Conservation (phyloP, 1,140 invertebrate species). For the Drosophila biarmipes region DNA sequence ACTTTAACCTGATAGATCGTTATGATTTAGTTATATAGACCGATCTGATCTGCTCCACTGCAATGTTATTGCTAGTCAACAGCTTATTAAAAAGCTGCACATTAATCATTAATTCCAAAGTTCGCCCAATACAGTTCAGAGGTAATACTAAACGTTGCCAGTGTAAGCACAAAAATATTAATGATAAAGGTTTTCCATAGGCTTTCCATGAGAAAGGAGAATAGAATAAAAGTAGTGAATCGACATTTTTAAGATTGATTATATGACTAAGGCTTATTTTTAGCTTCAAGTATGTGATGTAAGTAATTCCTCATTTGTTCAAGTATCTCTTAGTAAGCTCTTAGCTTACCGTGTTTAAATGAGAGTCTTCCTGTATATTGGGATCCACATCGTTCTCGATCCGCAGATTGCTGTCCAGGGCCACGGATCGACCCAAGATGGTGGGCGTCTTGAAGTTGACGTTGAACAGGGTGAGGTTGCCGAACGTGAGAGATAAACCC, state of each 20-base stretch:
- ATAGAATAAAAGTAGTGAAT: too few relatives aligned
- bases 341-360: constrained; percentile 63
- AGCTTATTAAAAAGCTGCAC: too few relatives aligned
- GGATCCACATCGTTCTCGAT: constrained; percentile 62
- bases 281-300: too few relatives aligned
- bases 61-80: not conserved
- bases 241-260: too few relatives aligned
- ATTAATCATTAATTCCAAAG: too few relatives aligned
- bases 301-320: too few relatives aligned
- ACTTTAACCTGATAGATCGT: not conserved
- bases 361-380: constrained; percentile 69
- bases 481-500: constrained; percentile 52
- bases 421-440: constrained; percentile 29
- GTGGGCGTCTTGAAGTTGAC: constrained; percentile 56
- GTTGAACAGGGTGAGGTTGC: constrained; percentile 65
- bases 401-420: constrained; percentile 25
- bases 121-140: too few relatives aligned
- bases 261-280: too few relatives aligned
- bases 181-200: too few relatives aligned
- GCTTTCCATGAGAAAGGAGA: too few relatives aligned
- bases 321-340: not conserved
- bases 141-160: too few relatives aligned
- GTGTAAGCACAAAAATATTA: too few relatives aligned
- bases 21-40: not conserved
- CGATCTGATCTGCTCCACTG: not conserved